Percentiles rank a stretch among this genome's conserved stretches.
phyloP scores from a whole-genome alignment of 2,888 invertebrate genomes.

The Mesoligia furuncula region DNA sequence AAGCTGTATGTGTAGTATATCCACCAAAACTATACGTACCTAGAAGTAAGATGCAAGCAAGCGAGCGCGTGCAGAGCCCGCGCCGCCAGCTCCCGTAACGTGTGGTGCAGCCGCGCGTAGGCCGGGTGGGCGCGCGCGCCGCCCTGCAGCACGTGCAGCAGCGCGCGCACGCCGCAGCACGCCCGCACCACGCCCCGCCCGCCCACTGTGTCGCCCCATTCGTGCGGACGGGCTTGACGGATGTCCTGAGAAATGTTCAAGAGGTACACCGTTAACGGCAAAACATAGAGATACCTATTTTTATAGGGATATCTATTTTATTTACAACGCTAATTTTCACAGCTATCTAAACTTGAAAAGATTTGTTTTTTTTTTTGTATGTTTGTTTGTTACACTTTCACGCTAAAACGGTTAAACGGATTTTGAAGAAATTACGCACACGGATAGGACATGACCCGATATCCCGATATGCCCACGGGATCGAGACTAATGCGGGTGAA shows the following conservation, averaged over 20 bases:
- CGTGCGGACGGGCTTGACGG: conserved; percentile 67
- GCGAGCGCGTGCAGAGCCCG: conserved; percentile 71
- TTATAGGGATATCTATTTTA: no score
- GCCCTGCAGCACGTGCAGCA: conserved; percentile 65
- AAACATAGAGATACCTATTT: not conserved
- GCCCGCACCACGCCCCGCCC: conserved; percentile 75
- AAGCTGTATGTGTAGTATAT: no score
- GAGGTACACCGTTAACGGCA: not conserved
- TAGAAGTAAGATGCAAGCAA: conserved; percentile 69
- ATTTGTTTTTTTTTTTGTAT: no score
- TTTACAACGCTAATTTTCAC: not conserved
- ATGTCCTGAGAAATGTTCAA: conserved; percentile 72
- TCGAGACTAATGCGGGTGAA: no score
- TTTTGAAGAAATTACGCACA: no score
- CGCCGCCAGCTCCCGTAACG: conserved; percentile 64
- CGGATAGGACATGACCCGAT: no score
- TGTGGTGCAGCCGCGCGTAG: conserved; percentile 70
- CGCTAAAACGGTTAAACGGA: no score
- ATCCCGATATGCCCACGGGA: no score
- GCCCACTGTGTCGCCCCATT: conserved; percentile 75
- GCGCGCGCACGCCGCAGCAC: conserved; percentile 70
- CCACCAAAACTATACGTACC: conserved; percentile 12
- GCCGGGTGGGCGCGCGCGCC: conserved; percentile 62
- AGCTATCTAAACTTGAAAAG: no score
- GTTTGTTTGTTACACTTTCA: no score